Evolutionary conservation across 2,113 vertebrate genomes (phyloP).

Genomic region (Chloebia gouldiae): DNA sequence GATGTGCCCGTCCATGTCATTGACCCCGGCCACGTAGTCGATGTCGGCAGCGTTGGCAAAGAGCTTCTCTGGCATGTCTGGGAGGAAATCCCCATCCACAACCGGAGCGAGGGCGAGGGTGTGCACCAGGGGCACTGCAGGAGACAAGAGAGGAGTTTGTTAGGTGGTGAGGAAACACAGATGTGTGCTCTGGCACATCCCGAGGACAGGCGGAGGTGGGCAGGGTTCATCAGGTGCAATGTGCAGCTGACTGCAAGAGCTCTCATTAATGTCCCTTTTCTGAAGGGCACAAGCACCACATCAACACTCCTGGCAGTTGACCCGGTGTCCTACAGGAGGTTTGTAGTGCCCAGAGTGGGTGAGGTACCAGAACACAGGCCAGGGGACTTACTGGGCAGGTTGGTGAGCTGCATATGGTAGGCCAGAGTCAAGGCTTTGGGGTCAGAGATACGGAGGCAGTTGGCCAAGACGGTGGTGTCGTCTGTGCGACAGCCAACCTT

Average conservation of each 20-base stretch:
- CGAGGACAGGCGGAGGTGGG: background rate
- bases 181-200: background rate
- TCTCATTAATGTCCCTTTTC: background rate
- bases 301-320: background rate
- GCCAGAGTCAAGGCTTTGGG: constrained; percentile 78
- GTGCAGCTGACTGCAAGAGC: background rate
- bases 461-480: constrained; percentile 59
- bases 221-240: fast-evolving
- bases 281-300: background rate
- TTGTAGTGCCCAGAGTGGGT: background rate
- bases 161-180: background rate
- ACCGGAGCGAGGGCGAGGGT: constrained; percentile 75
- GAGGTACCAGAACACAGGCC: fast-evolving
- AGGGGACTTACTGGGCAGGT: constrained; percentile 68
- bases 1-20: constrained; percentile 90
- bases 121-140: constrained; percentile 76
- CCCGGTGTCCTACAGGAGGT: background rate
- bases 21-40: constrained; percentile 85
- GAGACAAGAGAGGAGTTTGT: background rate
- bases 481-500: constrained; percentile 82
- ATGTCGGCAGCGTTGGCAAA: constrained; percentile 83
- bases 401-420: constrained; percentile 55
- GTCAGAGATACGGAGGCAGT: constrained; percentile 80
- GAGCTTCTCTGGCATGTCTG: constrained; percentile 77
- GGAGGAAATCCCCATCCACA: constrained; percentile 92